These are phyloP conservation scores for Hyalella azteca DNA, from an alignment of 2,888 invertebrate species.

Conservation along the genomic window DNA sequence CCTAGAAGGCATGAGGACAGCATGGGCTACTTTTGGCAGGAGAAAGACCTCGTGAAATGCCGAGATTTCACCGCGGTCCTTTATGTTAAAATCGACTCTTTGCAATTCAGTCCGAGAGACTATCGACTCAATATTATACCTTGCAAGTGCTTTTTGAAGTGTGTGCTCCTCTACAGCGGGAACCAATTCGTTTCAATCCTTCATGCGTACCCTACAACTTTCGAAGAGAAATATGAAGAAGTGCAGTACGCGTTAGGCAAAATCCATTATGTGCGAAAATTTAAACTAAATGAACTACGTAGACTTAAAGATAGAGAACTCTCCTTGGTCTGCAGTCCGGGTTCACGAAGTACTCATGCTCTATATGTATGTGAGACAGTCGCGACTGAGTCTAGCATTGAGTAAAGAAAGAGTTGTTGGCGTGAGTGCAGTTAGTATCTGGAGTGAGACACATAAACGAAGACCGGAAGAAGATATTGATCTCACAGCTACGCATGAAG, in stretches of 20 bases:
- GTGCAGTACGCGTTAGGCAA: slow-evolving; percentile 39
- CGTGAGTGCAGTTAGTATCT: slow-evolving; percentile 42
- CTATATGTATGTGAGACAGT: slow-evolving; percentile 50
- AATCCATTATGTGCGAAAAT: slow-evolving; percentile 28
- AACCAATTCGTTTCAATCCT: slow-evolving; percentile 35
- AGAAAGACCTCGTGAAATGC: slow-evolving; percentile 31
- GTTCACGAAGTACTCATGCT: slow-evolving; percentile 46
- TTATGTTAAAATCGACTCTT: slow-evolving; percentile 32
- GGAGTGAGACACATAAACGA: slow-evolving; percentile 40
- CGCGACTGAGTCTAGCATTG: slow-evolving; percentile 64
- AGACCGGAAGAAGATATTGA: slow-evolving; percentile 46
- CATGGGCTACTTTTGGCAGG: slow-evolving; percentile 39
- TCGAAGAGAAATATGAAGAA: slow-evolving; percentile 43
- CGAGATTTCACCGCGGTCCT: slow-evolving; percentile 29
- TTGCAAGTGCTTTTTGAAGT: slow-evolving; percentile 16
- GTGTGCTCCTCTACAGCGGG: slow-evolving; percentile 38
- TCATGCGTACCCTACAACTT: slow-evolving; percentile 39
- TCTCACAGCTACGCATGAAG: slow-evolving; percentile 56
- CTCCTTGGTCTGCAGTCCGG: slow-evolving; percentile 45
- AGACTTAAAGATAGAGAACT: slow-evolving; percentile 38
- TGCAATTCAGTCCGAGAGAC: slow-evolving; percentile 37
- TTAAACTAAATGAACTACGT: background rate
- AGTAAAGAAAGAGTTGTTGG: slow-evolving; percentile 49
- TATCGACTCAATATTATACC: slow-evolving; percentile 38
- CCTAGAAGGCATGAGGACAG: slow-evolving; percentile 39